Evolutionary conservation across 2,888 invertebrate species (phyloP).

Genomic region (Asteroscopus sphinx): DNA sequence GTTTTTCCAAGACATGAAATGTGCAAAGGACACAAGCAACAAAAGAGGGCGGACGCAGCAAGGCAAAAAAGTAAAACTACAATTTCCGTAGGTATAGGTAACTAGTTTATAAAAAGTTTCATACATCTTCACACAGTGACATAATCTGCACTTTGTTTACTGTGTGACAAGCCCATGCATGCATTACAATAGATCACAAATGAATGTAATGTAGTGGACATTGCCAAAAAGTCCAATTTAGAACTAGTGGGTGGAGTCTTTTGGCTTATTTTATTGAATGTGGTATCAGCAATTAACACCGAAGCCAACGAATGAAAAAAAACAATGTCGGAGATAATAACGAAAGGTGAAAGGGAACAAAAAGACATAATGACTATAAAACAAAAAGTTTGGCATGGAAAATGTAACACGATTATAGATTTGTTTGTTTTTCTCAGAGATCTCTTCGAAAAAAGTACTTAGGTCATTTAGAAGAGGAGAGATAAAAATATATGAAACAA

Average conservation of each 20-base stretch:
- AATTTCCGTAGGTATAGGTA: conserved; percentile 20
- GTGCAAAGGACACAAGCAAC: conserved; percentile 28
- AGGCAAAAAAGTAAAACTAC: conserved; percentile 33
- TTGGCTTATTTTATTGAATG: conserved; percentile 53
- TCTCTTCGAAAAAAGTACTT: not conserved
- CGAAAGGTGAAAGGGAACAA: conserved; percentile 36
- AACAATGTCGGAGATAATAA: conserved; percentile 41
- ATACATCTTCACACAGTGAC: conserved; percentile 31
- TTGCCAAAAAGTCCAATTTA: conserved; percentile 65
- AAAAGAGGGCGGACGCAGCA: conserved; percentile 23
- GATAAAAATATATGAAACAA: conserved; percentile 3
- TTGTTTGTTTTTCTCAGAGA: conserved; percentile 4
- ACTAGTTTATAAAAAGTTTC: conserved; percentile 37
- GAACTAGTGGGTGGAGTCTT: conserved; percentile 58
- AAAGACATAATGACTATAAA: conserved; percentile 25
- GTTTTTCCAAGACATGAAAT: conserved; percentile 36
- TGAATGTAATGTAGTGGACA: conserved; percentile 59
- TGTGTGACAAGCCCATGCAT: conserved; percentile 44
- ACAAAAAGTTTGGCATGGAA: conserved; percentile 22
- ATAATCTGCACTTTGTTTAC: conserved; percentile 47
- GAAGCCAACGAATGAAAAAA: conserved; percentile 26
- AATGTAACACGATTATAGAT: conserved; percentile 13
- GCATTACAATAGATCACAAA: conserved; percentile 60
- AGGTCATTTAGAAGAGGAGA: not conserved
- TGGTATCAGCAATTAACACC: conserved; percentile 32